Conservation (phyloP, 1,140 invertebrate genomes). For the Bombyx mandarina region DNA sequence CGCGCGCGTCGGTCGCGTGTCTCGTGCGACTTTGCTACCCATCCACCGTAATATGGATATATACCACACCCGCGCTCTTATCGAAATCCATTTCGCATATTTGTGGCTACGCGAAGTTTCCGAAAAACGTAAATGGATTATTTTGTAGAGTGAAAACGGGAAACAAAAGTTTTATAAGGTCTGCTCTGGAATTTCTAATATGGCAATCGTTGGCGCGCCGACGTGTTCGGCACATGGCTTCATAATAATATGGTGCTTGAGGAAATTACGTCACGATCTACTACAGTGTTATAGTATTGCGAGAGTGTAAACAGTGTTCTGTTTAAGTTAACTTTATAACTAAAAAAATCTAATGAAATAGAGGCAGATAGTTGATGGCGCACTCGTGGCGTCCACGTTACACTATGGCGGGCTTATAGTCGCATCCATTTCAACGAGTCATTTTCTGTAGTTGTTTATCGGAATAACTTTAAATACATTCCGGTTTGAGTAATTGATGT, state of each 20-base stretch:
- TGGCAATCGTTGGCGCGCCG: conserved; percentile 48
- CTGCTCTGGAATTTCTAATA: conserved; percentile 63
- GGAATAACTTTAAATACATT: too few relatives aligned
- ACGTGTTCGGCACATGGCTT: conserved; percentile 65
- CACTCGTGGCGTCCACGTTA: conserved; percentile 63
- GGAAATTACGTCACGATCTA: conserved; percentile 42
- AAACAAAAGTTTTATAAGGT: conserved; percentile 46
- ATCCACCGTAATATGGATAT: conserved; percentile 65
- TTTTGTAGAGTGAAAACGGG: conserved; percentile 56
- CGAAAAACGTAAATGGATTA: conserved; percentile 68
- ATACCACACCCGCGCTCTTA: conserved; percentile 57
- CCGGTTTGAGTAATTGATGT: too few relatives aligned
- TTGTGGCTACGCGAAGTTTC: conserved; percentile 65
- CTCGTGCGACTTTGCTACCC: conserved; percentile 49
- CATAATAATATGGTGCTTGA: conserved; percentile 51
- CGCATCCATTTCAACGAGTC: too few relatives aligned
- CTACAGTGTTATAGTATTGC: conserved; percentile 28
- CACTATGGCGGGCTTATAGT: conserved; percentile 48
- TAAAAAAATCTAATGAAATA: conserved; percentile 3
- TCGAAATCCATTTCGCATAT: conserved; percentile 60
- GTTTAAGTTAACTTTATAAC: conserved; percentile 5
- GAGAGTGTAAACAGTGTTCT: conserved; percentile 26
- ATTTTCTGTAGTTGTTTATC: too few relatives aligned
- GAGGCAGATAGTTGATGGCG: conserved; percentile 25
- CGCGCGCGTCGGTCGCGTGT: conserved; percentile 57